Conservation (phyloP, 2,113 vertebrate genomes). For the Lycaon pictus region DNA sequence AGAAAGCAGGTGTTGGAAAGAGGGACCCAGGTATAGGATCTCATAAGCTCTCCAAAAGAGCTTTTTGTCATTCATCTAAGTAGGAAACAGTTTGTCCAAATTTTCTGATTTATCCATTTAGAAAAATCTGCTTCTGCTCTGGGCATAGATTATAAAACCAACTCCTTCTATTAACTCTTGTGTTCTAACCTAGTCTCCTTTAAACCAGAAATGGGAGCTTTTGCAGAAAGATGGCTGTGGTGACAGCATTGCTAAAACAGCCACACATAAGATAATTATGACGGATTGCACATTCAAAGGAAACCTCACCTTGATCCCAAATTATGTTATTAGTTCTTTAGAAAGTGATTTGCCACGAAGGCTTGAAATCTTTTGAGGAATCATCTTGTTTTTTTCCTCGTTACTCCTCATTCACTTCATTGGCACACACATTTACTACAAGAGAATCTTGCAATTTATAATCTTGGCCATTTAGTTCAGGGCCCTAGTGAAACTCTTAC, state of each 20-base stretch:
- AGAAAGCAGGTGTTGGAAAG: neutral
- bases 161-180: neutral
- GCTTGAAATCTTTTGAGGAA: constrained; percentile 5
- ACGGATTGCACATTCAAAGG: neutral
- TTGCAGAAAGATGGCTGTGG: neutral
- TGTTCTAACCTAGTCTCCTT: neutral
- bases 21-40: neutral
- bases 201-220: neutral
- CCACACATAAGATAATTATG: neutral
- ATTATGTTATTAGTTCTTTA: constrained; percentile 2
- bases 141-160: neutral
- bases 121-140: constrained; percentile 21
- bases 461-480: neutral
- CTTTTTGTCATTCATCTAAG: neutral
- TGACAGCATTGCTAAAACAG: neutral
- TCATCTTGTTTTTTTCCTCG: neutral
- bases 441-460: constrained; percentile 15
- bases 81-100: neutral
- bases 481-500: neutral
- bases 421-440: neutral
- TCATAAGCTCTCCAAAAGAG: neutral
- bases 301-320: neutral
- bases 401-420: neutral
- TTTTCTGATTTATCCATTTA: constrained; percentile 30
- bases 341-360: neutral